A percentile compares a stretch with the other conserved stretches of the same genome.
Conservation (phyloP, 2,113 vertebrate genomes). For the sheep (Ovis aries) region ARS-UI_Ramb_v3.0 NC_056074.1:1017001-1017500, state of each 20-base stretch:
- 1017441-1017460: not conserved
- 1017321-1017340: not conserved
- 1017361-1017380: not conserved
- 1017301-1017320: not conserved
- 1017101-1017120: not conserved
- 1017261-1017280: not conserved
- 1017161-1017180: not conserved
- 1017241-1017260: not conserved
- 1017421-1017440: not conserved
- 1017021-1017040: not conserved
- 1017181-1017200: not conserved
- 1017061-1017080: not conserved
- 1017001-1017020: not conserved
- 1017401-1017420: not conserved
- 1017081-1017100: not conserved
- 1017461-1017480: accelerated
- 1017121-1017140: not conserved
- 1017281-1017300: not conserved
- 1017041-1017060: not conserved
- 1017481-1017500: not conserved
- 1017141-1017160: not conserved
- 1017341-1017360: not conserved
- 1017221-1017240: not conserved
- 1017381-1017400: not conserved
- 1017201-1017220: not conserved